These are phyloP conservation scores for Aspidiotus destructor DNA, from an alignment of 2,888 invertebrate species.

Conservation along the genomic window DNA sequence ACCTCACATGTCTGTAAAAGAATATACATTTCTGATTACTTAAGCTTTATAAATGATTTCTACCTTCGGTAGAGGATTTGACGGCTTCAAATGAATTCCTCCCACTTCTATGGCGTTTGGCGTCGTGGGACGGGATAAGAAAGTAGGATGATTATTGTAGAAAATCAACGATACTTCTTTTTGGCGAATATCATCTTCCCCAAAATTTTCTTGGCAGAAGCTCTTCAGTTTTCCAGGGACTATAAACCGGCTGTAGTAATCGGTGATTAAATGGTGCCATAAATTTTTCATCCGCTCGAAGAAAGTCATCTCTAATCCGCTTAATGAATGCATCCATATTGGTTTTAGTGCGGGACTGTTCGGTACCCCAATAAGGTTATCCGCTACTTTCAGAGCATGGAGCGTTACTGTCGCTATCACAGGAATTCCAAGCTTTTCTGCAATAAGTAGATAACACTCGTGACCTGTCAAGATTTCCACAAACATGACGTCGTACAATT, in stretches of 20 bases:
- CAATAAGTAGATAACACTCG: conserved; percentile 15
- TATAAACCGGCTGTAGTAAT: background rate
- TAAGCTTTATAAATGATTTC: too few species aligned
- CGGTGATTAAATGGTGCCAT: background rate
- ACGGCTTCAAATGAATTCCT: conserved; percentile 12
- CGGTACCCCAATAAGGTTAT: background rate
- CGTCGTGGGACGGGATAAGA: conserved; percentile 11
- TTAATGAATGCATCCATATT: background rate
- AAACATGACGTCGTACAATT: conserved; percentile 10
- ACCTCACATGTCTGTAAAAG: too few species aligned
- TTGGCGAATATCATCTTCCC: background rate
- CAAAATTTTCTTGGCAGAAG: conserved; percentile 4
- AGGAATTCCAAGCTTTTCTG: conserved; percentile 3
- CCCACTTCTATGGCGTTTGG: conserved; percentile 15
- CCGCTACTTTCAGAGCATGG: background rate
- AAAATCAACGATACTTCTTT: conserved; percentile 3
- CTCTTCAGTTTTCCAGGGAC: background rate
- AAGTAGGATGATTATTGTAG: conserved; percentile 14
- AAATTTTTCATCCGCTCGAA: conserved; percentile 5
- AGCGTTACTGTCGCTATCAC: background rate
- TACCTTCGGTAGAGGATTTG: conserved; percentile 19
- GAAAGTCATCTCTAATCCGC: background rate
- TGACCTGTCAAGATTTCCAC: background rate
- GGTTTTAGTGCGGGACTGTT: background rate
- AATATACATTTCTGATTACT: too few species aligned